These are phyloP conservation scores for Sebastes steindachneri DNA, from an alignment of 2,797 vertebrate species.

Conservation along the genomic window DNA sequence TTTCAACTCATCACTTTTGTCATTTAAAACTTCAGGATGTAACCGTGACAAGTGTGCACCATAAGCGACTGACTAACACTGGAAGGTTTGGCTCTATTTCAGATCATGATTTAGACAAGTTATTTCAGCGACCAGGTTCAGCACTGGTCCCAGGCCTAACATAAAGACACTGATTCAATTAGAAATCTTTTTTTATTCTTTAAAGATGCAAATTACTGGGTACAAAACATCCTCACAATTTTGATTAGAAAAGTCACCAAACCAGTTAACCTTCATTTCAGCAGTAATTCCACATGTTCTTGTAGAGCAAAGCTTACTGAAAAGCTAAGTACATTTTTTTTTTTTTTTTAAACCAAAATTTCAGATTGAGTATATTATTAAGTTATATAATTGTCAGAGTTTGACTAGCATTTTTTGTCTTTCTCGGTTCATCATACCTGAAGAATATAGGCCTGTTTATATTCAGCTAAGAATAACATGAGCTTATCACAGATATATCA, in stretches of 20 bases:
- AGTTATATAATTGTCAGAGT: not conserved
- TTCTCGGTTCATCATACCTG: not conserved
- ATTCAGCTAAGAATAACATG: not conserved
- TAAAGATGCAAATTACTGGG: not conserved
- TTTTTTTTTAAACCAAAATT: not conserved
- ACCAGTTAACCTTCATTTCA: not conserved
- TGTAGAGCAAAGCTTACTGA: not conserved
- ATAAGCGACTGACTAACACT: not conserved
- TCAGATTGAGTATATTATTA: not conserved
- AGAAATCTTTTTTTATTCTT: not conserved
- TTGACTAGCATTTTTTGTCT: not conserved
- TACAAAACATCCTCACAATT: not conserved
- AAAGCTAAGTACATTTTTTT: not conserved
- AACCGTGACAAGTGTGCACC: not conserved
- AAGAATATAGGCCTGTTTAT: not conserved
- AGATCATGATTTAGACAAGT: not conserved
- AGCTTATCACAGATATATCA: not conserved
- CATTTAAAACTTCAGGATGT: not conserved
- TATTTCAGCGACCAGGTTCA: not conserved
- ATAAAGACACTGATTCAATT: not conserved
- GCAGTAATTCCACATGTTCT: not conserved
- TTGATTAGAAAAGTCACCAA: not conserved
- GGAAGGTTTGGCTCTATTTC: not conserved
- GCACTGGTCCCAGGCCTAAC: not conserved
- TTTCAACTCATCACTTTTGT: not conserved